Conservation (phyloP, 2,113 vertebrate species). For the Leptosomus discolor region DNA sequence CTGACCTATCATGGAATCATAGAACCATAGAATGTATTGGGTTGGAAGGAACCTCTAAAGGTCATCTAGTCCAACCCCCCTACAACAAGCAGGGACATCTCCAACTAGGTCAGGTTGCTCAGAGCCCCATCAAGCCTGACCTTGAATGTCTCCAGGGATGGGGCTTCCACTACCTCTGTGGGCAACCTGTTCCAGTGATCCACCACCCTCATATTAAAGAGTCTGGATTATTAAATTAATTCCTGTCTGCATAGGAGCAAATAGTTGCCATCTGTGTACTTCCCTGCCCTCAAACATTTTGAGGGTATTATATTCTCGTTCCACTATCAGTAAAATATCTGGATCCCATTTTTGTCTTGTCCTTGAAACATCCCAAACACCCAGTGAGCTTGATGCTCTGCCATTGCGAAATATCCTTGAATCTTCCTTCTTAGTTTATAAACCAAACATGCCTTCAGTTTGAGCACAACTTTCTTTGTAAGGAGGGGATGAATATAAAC, state of each 20-base stretch:
- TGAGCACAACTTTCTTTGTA: not conserved
- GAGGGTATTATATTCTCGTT: not conserved
- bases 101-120: too few species aligned
- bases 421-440: not conserved
- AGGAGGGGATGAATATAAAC: not conserved
- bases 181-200: too few species aligned
- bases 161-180: too few species aligned
- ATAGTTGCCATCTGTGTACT: not conserved
- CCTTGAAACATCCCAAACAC: not conserved
- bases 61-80: too few species aligned
- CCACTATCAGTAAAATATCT: not conserved
- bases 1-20: too few species aligned
- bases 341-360: not conserved
- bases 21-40: too few species aligned
- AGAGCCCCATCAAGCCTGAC: too few species aligned
- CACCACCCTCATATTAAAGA: too few species aligned
- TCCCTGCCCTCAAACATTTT: not conserved
- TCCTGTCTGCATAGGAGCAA: not conserved
- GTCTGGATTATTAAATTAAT: not conserved
- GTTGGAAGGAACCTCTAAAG: too few species aligned
- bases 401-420: rapidly evolving
- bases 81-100: too few species aligned
- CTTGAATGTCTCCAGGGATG: too few species aligned
- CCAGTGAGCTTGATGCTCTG: rapidly evolving
- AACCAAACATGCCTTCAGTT: not conserved